Percentiles rank a stretch among this genome's conserved stretches.
These are phyloP conservation scores for Blastobasis lacticolella DNA, from an alignment of 2,888 invertebrate genomes.

Conservation along the genomic window DNA sequence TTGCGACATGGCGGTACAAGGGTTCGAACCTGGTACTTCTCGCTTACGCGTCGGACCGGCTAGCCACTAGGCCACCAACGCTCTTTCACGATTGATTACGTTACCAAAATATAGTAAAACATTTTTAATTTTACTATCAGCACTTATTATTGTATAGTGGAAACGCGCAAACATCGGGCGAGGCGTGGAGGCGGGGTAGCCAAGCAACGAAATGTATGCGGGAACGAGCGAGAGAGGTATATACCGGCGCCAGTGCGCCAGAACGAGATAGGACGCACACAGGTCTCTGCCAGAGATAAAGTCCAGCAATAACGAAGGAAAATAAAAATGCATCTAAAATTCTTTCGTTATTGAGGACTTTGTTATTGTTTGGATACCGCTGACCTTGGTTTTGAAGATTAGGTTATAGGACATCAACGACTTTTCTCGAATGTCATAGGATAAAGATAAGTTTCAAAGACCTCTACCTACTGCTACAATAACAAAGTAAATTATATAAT, in stretches of 20 bases:
- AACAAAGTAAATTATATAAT: too few species aligned
- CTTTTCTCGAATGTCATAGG: too few species aligned
- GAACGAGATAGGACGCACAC: constrained; percentile 28
- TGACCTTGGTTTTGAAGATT: background rate
- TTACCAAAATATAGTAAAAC: too few species aligned
- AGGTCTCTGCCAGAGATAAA: constrained; percentile 39
- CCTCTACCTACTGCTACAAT: too few species aligned
- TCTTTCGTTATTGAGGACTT: constrained; percentile 39
- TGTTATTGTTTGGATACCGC: constrained; percentile 26
- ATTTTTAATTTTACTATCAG: too few species aligned
- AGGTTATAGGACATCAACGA: too few species aligned
- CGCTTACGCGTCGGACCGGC: too few species aligned
- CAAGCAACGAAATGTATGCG: constrained; percentile 54
- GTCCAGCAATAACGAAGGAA: constrained; percentile 45
- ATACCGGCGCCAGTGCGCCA: constrained; percentile 12
- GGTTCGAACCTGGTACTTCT: too few species aligned
- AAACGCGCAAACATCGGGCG: constrained; percentile 44
- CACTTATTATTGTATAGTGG: constrained; percentile 33
- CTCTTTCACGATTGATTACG: too few species aligned
- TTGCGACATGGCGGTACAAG: too few species aligned
- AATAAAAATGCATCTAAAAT: constrained; percentile 59
- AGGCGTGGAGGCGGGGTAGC: constrained; percentile 62
- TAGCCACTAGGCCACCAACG: too few species aligned
- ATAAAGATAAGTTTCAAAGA: too few species aligned
- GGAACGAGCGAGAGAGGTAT: constrained; percentile 29